Percentiles rank a stretch among this genome's conserved stretches.
phyloP scores from a whole-genome alignment of 2,888 invertebrate genomes.

The Tachystola acroxantha region DNA sequence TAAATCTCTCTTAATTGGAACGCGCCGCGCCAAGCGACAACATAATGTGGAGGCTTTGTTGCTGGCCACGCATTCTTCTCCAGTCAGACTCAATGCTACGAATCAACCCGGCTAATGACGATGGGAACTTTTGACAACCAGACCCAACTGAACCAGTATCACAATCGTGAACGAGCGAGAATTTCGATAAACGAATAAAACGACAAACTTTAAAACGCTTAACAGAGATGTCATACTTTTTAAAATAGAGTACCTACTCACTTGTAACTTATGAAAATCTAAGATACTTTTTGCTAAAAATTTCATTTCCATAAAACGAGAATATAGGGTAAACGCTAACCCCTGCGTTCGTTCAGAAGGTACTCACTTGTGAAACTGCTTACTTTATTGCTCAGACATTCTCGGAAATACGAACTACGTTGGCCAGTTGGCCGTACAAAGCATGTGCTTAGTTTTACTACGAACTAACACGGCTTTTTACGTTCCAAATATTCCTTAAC shows the following conservation, averaged over 20 bases:
- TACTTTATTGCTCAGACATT: slow-evolving; percentile 60
- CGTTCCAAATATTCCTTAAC: slow-evolving; percentile 45
- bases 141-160: slow-evolving; percentile 35
- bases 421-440: slow-evolving; percentile 36
- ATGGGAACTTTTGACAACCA: slow-evolving; percentile 50
- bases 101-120: slow-evolving; percentile 56
- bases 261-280: slow-evolving; percentile 23
- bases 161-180: slow-evolving; percentile 20
- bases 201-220: slow-evolving; percentile 10
- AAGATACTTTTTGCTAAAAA: slow-evolving; percentile 35
- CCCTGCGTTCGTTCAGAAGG: slow-evolving; percentile 52
- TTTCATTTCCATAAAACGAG: slow-evolving; percentile 54
- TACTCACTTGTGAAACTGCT: slow-evolving; percentile 66
- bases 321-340: slow-evolving; percentile 56
- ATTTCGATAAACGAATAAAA: slow-evolving; percentile 23
- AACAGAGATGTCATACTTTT: not conserved
- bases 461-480: slow-evolving; percentile 32
- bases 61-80: slow-evolving; percentile 53
- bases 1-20: slow-evolving; percentile 73
- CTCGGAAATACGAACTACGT: slow-evolving; percentile 45
- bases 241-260: slow-evolving; percentile 5
- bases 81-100: slow-evolving; percentile 45
- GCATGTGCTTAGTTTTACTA: slow-evolving; percentile 32
- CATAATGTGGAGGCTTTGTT: slow-evolving; percentile 65
- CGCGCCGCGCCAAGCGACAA: slow-evolving; percentile 60